A percentile compares a stretch with the other conserved stretches of the same genome.
Conservation (phyloP, 2,888 invertebrate species). For the Drosophila antonietae region DNA sequence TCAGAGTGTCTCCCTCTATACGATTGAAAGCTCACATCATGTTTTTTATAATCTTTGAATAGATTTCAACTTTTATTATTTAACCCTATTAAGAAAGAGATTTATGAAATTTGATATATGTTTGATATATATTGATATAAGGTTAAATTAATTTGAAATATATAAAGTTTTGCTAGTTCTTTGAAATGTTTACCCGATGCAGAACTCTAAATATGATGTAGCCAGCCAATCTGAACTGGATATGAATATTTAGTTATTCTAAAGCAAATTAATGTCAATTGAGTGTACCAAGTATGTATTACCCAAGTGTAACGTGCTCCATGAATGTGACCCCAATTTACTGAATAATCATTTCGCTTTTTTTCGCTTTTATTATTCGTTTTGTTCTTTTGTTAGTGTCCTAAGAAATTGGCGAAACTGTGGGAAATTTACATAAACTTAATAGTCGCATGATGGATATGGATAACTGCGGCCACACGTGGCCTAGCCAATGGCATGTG, state of each 20-base stretch:
- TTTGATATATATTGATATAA: too few relatives aligned
- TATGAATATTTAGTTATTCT: too few relatives aligned
- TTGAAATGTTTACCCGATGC: too few relatives aligned
- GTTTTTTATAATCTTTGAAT: not conserved
- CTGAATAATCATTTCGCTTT: slow-evolving; percentile 8
- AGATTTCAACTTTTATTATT: not conserved
- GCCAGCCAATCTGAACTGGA: not conserved
- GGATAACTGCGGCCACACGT: slow-evolving; percentile 18
- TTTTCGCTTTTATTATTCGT: slow-evolving; percentile 14
- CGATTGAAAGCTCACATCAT: not conserved
- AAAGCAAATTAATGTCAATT: too few relatives aligned
- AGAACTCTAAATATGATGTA: not conserved
- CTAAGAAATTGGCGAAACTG: slow-evolving; percentile 31
- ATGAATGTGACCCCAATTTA: not conserved
- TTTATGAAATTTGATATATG: not conserved
- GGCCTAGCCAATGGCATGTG: slow-evolving; percentile 11
- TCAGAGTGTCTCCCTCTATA: not conserved
- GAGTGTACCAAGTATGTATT: not conserved
- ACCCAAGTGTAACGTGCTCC: not conserved
- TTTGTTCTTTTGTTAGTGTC: slow-evolving; percentile 37
- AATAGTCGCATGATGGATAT: slow-evolving; percentile 17
- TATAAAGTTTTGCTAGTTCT: too few relatives aligned
- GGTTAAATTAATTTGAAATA: too few relatives aligned
- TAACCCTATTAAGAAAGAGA: not conserved
- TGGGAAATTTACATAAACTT: slow-evolving; percentile 63